These are phyloP conservation scores for Alviniconcha marisindica DNA, from an alignment of 1,140 invertebrate genomes.

Conservation along the genomic window DNA sequence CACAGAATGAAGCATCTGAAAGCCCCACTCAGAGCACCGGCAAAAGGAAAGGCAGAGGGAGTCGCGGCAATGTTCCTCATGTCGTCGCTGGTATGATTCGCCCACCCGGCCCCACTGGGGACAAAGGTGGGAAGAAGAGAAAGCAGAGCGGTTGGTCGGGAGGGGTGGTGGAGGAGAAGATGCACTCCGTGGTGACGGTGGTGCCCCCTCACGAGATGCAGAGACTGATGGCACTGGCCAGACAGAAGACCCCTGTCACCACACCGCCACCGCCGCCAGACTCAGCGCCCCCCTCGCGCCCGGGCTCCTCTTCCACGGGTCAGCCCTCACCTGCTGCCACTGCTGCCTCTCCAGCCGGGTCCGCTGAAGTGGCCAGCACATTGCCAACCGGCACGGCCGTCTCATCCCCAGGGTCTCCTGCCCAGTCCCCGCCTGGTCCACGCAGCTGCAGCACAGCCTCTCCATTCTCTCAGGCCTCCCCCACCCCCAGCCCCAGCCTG, in stretches of 20 bases:
- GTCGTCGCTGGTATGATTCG: too few species aligned
- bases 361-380: too few species aligned
- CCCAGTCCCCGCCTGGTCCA: too few species aligned
- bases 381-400: neutral
- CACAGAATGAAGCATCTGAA: neutral
- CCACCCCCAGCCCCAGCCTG: neutral
- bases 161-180: conserved; percentile 24
- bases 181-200: neutral
- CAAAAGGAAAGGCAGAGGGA: neutral
- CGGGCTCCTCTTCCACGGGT: neutral
- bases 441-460: too few species aligned
- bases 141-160: conserved; percentile 18
- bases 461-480: neutral
- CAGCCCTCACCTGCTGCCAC: neutral
- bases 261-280: neutral
- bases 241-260: neutral
- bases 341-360: neutral
- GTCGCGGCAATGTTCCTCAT: neutral
- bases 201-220: conserved; percentile 32
- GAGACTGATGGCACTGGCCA: neutral
- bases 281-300: neutral
- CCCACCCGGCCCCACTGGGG: neutral
- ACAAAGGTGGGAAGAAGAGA: neutral
- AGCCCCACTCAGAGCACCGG: neutral
- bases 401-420: neutral